Evolutionary conservation across 2,113 vertebrate genomes (phyloP).

Genomic region (Dicerorhinus sumatrensis): DNA sequence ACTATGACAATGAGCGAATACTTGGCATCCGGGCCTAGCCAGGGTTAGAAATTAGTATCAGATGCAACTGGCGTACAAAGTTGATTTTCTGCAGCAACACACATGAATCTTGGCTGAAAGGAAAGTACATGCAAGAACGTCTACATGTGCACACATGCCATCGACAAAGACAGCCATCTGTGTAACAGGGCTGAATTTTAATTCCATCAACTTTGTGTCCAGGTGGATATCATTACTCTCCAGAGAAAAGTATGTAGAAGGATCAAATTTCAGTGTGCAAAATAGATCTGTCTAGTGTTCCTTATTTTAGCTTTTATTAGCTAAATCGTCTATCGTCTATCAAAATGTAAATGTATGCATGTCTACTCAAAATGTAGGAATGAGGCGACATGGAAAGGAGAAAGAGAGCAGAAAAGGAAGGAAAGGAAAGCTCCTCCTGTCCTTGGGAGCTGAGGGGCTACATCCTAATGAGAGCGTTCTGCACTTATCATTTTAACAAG

Average conservation of each 20-base stretch:
- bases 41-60: neutral
- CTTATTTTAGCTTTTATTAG: neutral
- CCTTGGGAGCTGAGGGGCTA: neutral
- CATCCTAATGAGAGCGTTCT: neutral
- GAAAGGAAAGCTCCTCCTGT: neutral
- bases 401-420: neutral
- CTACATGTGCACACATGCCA: accelerated
- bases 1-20: neutral
- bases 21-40: neutral
- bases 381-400: neutral
- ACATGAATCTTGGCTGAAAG: neutral
- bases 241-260: neutral
- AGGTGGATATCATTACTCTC: neutral
- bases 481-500: conserved; percentile 12
- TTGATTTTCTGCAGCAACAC: neutral
- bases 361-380: neutral
- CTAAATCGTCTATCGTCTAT: too few species aligned
- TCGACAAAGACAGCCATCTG: neutral
- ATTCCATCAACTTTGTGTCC: neutral
- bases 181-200: neutral
- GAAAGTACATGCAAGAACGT: neutral
- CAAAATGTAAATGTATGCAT: neutral
- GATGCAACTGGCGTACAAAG: neutral
- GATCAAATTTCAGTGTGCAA: neutral
- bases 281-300: neutral